Percentiles rank a stretch among this genome's conserved stretches.
phyloP scores from a whole-genome alignment of 2,113 vertebrate species.

The Alces alces region DNA sequence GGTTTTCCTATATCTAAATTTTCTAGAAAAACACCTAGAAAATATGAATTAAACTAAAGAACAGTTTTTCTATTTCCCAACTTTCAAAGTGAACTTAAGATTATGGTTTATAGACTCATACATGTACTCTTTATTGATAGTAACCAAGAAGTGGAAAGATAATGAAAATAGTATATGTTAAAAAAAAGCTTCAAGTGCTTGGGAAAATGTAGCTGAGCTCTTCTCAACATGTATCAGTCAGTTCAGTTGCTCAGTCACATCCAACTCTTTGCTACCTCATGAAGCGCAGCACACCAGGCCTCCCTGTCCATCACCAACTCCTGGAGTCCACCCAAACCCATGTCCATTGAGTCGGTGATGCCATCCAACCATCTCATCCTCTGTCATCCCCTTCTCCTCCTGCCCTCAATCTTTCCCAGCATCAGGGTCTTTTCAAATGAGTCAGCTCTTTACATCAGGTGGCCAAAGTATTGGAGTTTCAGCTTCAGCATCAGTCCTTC shows the following conservation, averaged over 20 bases:
- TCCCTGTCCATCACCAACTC: neutral
- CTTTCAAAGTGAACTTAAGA: neutral
- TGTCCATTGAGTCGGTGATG: neutral
- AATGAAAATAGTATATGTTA: neutral
- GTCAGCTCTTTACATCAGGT: rapidly evolving
- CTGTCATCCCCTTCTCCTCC: rapidly evolving
- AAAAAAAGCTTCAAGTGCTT: neutral
- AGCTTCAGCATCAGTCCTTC: neutral
- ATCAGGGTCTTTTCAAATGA: neutral
- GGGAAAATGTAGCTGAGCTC: neutral
- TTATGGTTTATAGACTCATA: neutral
- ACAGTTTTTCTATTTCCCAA: neutral
- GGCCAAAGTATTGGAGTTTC: neutral
- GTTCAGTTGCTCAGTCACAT: neutral
- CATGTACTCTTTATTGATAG: neutral
- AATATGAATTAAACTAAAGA: neutral
- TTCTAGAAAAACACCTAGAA: neutral
- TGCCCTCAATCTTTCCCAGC: neutral
- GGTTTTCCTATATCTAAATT: neutral
- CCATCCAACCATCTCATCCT: neutral
- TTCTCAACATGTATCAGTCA: neutral
- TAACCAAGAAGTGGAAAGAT: neutral
- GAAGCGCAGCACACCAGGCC: no score
- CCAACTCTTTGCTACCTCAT: neutral
- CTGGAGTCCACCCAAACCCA: rapidly evolving